phyloP scores from a whole-genome alignment of 2,113 vertebrate genomes.

The Notechis scutatus region DNA sequence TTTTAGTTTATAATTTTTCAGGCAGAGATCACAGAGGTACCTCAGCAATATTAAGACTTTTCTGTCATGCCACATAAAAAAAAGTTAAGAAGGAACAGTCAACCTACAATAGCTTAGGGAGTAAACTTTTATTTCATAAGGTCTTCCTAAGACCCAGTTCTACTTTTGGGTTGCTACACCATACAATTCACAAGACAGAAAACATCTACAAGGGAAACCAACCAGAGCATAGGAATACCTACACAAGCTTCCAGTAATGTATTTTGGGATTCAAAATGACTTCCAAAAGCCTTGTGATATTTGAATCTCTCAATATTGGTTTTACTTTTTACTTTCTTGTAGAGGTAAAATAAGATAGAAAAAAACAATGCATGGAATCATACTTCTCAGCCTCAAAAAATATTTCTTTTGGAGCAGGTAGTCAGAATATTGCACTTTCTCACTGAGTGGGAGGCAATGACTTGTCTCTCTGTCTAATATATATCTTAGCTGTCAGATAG shows the following conservation, averaged over 20 bases:
- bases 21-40: conserved; percentile 5
- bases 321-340: neutral
- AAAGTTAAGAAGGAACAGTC: conserved; percentile 20
- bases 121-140: neutral
- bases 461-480: neutral
- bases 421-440: neutral
- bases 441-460: neutral
- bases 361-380: neutral
- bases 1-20: neutral
- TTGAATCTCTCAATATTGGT: neutral
- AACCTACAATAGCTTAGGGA: conserved; percentile 5
- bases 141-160: neutral
- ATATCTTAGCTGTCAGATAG: neutral
- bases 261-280: neutral
- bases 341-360: neutral
- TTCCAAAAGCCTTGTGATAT: conserved; percentile 19
- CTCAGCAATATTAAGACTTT: neutral
- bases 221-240: conserved; percentile 6
- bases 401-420: neutral
- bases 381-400: neutral
- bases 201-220: conserved; percentile 8
- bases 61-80: neutral
- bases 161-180: neutral
- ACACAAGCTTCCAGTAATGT: neutral
- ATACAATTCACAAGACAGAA: neutral